Conservation (phyloP, 2,888 invertebrate genomes). For the Drosophila testacea region DNA sequence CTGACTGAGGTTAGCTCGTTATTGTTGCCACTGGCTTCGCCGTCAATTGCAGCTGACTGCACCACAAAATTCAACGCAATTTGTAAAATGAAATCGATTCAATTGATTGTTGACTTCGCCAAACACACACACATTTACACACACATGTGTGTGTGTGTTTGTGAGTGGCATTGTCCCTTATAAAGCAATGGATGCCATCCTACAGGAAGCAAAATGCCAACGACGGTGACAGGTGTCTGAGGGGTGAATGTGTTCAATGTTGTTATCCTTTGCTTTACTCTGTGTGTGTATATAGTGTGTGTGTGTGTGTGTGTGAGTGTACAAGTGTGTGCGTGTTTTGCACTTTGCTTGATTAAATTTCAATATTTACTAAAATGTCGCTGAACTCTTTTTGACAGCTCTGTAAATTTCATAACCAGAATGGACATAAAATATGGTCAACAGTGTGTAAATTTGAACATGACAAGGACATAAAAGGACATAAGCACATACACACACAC, state of each 20-base stretch:
- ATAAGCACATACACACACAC: constrained; percentile 22
- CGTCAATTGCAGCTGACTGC: constrained; percentile 81
- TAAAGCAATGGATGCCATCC: constrained; percentile 59
- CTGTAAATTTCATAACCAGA: constrained; percentile 80
- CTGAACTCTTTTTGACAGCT: constrained; percentile 81
- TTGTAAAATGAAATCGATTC: constrained; percentile 82
- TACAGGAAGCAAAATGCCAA: constrained; percentile 58
- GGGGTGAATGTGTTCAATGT: constrained; percentile 47
- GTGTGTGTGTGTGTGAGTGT: constrained; percentile 24
- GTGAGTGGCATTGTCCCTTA: constrained; percentile 52
- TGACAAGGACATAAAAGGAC: constrained; percentile 62
- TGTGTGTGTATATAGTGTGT: constrained; percentile 17
- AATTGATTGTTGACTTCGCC: constrained; percentile 79
- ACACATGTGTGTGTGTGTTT: constrained; percentile 17
- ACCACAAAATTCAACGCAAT: constrained; percentile 81
- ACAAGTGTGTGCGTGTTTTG: constrained; percentile 57
- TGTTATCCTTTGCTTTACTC: constrained; percentile 63
- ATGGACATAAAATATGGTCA: constrained; percentile 80
- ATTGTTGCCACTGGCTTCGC: constrained; percentile 71
- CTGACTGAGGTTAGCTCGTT: constrained; percentile 61
- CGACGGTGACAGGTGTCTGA: constrained; percentile 74
- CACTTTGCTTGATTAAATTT: constrained; percentile 82
- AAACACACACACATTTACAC: constrained; percentile 53
- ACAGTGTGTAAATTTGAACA: constrained; percentile 75
- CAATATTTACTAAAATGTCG: constrained; percentile 82